phyloP scores from a whole-genome alignment of 2,113 vertebrate genomes.

The Anthoscopus minutus region DNA sequence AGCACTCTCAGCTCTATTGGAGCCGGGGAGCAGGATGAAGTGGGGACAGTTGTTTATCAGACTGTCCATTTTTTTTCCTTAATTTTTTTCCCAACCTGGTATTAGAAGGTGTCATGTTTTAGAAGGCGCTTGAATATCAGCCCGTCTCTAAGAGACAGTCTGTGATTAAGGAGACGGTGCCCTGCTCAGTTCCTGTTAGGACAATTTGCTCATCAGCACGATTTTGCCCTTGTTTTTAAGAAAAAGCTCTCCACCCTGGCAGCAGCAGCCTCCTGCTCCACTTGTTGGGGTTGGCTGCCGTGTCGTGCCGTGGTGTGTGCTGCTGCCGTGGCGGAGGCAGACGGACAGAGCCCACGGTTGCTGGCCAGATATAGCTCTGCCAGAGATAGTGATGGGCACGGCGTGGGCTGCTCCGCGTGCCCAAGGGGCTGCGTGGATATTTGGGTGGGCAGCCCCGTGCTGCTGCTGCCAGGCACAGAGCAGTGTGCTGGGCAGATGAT shows the following conservation, averaged over 20 bases:
- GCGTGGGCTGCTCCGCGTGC: background rate
- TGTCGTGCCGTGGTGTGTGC: background rate
- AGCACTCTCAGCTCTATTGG: slow-evolving; percentile 23
- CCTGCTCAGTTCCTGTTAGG: background rate
- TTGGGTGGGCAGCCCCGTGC: background rate
- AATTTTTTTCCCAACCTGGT: background rate
- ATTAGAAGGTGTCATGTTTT: background rate
- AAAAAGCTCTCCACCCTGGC: background rate
- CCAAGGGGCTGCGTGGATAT: background rate
- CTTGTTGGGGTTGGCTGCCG: background rate
- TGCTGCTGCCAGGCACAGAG: background rate
- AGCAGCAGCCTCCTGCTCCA: background rate
- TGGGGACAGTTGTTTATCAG: background rate
- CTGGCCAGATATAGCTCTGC: background rate
- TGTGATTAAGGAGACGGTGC: background rate
- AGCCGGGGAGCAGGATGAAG: background rate
- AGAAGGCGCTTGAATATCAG: background rate
- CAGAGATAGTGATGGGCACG: background rate
- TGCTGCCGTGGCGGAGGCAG: background rate
- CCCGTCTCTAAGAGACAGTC: background rate
- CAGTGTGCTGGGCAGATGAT: background rate
- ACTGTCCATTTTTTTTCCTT: background rate
- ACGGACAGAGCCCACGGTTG: background rate
- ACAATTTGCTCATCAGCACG: background rate
- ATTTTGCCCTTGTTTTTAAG: background rate